Evolutionary conservation across 92 coral and sea anemone species (phyloP).

Genomic region (Paramuricea clavata): DNA sequence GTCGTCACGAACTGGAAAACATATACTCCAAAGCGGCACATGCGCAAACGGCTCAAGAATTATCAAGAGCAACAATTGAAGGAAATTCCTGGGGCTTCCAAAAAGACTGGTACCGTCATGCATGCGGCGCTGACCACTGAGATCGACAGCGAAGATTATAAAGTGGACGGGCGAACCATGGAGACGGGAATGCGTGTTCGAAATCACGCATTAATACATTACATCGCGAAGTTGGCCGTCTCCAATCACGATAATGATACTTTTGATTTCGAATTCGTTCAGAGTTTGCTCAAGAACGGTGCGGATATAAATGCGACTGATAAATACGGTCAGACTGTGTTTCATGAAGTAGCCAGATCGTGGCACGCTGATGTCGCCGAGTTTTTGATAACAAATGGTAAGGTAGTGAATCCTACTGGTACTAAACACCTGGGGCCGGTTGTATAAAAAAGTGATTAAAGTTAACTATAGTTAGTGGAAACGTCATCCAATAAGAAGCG

Average conservation of each 20-base stretch:
- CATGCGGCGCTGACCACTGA: conserved; percentile 51
- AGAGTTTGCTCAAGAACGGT: conserved; percentile 38
- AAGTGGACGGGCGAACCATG: conserved; percentile 7
- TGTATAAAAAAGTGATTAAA: too few species aligned
- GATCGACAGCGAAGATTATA: conserved; percentile 39
- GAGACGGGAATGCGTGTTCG: conserved; percentile 38
- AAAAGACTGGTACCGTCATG: conserved; percentile 44
- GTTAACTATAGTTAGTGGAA: too few species aligned
- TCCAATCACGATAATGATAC: conserved; percentile 45
- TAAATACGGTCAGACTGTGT: conserved; percentile 48
- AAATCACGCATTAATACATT: conserved; percentile 49
- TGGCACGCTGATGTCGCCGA: conserved; percentile 46
- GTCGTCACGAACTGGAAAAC: conserved; percentile 44
- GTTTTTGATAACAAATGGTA: conserved; percentile 36
- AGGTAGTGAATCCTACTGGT: neutral
- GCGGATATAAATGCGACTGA: conserved; percentile 43
- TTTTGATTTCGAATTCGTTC: conserved; percentile 35
- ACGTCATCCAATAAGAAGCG: too few species aligned
- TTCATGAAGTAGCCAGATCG: conserved; percentile 48
- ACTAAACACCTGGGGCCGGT: too few species aligned
- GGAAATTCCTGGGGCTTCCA: conserved; percentile 42
- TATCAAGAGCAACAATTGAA: conserved; percentile 43
- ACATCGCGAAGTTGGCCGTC: conserved; percentile 51
- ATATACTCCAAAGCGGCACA: conserved; percentile 37
- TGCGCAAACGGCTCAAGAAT: conserved; percentile 22